These are phyloP conservation scores for Diorhabda sublineata DNA, from an alignment of 1,140 invertebrate genomes.

Conservation along the genomic window DNA sequence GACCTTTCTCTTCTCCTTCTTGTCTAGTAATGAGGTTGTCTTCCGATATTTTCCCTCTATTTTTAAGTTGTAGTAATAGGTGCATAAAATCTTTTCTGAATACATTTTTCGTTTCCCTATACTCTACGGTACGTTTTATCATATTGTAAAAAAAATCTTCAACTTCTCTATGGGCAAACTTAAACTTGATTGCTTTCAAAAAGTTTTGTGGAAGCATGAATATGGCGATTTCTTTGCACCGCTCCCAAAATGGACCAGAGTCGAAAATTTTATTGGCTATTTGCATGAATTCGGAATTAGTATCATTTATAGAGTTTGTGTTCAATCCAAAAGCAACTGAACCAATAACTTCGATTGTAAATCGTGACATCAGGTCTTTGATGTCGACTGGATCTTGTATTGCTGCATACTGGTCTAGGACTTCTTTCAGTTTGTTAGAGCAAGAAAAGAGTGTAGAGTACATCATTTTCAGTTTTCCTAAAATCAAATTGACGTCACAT, in stretches of 20 bases:
- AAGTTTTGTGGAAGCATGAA: too few species aligned
- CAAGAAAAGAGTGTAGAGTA: constrained; percentile 35
- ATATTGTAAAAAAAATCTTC: constrained; percentile 48
- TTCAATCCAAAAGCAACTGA: constrained; percentile 57
- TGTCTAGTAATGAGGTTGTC: neutral
- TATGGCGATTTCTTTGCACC: too few species aligned
- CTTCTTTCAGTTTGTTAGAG: constrained; percentile 44
- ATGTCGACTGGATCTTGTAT: constrained; percentile 46
- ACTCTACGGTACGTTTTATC: constrained; percentile 47
- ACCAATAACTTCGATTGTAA: constrained; percentile 46
- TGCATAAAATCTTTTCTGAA: constrained; percentile 53
- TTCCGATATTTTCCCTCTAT: neutral
- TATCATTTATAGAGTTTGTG: constrained; percentile 51
- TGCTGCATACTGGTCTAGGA: constrained; percentile 31
- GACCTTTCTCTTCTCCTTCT: too few species aligned
- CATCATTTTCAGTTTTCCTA: constrained; percentile 50
- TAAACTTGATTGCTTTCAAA: too few species aligned
- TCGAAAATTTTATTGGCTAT: neutral
- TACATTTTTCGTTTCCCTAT: constrained; percentile 47
- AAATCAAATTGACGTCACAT: neutral
- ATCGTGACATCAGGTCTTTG: constrained; percentile 47
- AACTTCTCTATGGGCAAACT: neutral
- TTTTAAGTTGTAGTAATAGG: constrained; percentile 42
- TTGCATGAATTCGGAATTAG: constrained; percentile 45
- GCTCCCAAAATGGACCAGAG: neutral